Base-by-base conservation (phyloP, 2,797 vertebrate genomes). In the Bufotes viridis region DNA sequence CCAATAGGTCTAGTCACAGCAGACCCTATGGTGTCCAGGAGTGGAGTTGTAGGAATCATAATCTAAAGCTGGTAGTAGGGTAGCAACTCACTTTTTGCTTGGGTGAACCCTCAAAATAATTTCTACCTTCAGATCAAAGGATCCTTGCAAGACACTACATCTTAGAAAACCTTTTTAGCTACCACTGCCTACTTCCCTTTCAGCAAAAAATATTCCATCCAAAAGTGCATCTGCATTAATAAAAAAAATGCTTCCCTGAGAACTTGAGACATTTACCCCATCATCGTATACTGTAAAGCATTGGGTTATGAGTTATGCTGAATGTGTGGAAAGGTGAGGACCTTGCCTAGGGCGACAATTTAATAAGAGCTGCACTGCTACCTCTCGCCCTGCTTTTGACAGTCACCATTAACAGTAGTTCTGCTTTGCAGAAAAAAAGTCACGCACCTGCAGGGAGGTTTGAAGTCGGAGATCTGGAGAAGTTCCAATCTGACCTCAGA, bases 321-420 rank as follows among this genome's bases (percentile, higher is more conserved):
- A 78, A 55, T 78, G 20, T 55, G 75, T 55, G 75, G 22, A 78
- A 57, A 78, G 75, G 75, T 78, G 75, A 78, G 7, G 75, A 78
- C 75, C 75, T 76, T 76, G 74, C 74, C 74, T 76, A 3, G 74
- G 74, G 74, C 3, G 49, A 53, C 74, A 76, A 76, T 76, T 76
- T 76, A 76, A 76, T 76, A 53, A 53, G 49, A 76, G 53, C 90
- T 82, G 90, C 91, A 86, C 85, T 91, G 60, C 49, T 57, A 90
- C 76, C 86, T 92, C 90, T 88, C 63, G 86, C 34, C 15, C 91
- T 55, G 42, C 85, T 88, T 85, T 63, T 76, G 70, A 87, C 34
- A 24, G 51, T 13, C 75, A 24, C 75, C 53, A 78, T 78, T 78
- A 55, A 55, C 22, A 55, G 51, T 78, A 42, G 75, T 53, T 55